A percentile compares a stretch with the other conserved stretches of the same genome.
Conservation (phyloP, 2,797 vertebrate species). For the Argyrosomus regius region DNA sequence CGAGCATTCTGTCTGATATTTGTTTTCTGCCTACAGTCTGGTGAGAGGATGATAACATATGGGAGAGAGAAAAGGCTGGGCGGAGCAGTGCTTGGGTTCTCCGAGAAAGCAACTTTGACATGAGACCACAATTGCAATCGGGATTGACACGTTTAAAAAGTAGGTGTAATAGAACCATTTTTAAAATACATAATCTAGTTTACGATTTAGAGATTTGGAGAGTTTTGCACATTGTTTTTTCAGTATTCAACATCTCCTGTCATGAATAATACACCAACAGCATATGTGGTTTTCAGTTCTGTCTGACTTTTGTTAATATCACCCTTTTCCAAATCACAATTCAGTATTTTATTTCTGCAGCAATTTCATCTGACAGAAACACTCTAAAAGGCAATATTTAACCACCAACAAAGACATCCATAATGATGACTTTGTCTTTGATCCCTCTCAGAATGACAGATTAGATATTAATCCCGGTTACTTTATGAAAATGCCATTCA, state of each 20-base stretch:
- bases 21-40: slow-evolving; percentile 52
- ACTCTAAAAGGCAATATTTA: slow-evolving; percentile 35
- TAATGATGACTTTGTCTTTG: slow-evolving; percentile 56
- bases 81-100: slow-evolving; percentile 15
- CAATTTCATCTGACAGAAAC: slow-evolving; percentile 36
- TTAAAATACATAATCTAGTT: slow-evolving; percentile 17
- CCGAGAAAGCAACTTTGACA: slow-evolving; percentile 21
- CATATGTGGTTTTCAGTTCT: background rate
- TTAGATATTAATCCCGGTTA: slow-evolving; percentile 70
- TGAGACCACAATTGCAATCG: background rate
- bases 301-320: slow-evolving; percentile 10
- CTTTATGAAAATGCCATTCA: slow-evolving; percentile 78
- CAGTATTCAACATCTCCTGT: slow-evolving; percentile 13
- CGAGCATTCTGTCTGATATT: slow-evolving; percentile 56
- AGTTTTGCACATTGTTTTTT: slow-evolving; percentile 30
- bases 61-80: slow-evolving; percentile 37
- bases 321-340: slow-evolving; percentile 1
- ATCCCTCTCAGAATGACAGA: slow-evolving; percentile 70
- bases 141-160: slow-evolving; percentile 25
- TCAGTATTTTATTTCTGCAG: slow-evolving; percentile 16
- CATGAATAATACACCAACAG: slow-evolving; percentile 10
- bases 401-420: slow-evolving; percentile 39
- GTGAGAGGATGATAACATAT: slow-evolving; percentile 62
- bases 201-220: slow-evolving; percentile 13
- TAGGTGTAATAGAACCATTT: background rate